Percentiles rank a stretch among this genome's conserved stretches.
Evolutionary conservation across 2,797 vertebrate genomes (phyloP).

Genomic region (Tenualosa ilisha): DNA sequence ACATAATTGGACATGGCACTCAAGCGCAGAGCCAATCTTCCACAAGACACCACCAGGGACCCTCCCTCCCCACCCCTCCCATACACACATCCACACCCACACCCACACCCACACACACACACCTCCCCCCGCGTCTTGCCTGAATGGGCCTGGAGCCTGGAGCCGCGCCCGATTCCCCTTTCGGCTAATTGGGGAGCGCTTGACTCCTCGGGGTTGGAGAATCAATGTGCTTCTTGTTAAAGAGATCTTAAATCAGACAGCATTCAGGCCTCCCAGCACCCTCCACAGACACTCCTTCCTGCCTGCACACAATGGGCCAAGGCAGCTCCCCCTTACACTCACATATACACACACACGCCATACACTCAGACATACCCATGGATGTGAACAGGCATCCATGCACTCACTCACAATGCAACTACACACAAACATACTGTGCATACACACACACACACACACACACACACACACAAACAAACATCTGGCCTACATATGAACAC

Average conservation of each 20-base stretch:
- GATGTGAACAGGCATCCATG: not conserved
- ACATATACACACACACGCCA: not conserved
- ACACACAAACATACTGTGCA: not conserved
- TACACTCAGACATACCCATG: not conserved
- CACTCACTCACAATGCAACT: not conserved
- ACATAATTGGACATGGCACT: not conserved
- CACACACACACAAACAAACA: not conserved
- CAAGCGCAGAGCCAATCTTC: not conserved
- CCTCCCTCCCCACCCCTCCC: too few species aligned
- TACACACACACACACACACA: not conserved
- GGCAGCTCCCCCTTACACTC: not conserved
- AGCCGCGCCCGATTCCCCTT: not conserved
- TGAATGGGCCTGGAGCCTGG: not conserved
- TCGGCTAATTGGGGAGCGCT: conserved; percentile 33
- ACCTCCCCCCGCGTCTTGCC: not conserved
- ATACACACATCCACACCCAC: too few species aligned
- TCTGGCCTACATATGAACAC: not conserved
- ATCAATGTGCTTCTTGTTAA: conserved; percentile 68
- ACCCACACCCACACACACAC: too few species aligned
- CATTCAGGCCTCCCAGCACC: not conserved
- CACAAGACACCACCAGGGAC: not conserved
- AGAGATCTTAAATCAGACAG: conserved; percentile 63
- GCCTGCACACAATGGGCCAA: not conserved
- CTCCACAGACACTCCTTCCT: not conserved
- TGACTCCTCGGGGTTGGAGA: conserved; percentile 55